Evolutionary conservation across 2,888 invertebrate genomes (phyloP).

Genomic region (Phanerotoma sp.): DNA sequence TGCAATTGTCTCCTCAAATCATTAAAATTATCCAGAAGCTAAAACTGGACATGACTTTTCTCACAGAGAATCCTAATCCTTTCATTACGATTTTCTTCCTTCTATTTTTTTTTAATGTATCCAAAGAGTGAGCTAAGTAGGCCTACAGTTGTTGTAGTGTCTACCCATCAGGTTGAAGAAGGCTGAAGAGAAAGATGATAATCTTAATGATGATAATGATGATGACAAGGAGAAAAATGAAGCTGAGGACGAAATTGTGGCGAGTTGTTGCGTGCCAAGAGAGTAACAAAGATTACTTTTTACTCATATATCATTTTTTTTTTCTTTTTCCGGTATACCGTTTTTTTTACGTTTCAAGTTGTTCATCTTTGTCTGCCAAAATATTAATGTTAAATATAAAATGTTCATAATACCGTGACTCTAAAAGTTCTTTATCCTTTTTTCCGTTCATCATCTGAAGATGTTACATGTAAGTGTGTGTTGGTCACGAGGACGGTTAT

Average conservation of each 20-base stretch:
- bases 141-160: too few relatives aligned
- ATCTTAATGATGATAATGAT: slow-evolving; percentile 26
- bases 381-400: slow-evolving; percentile 1
- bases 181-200: slow-evolving; percentile 33
- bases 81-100: too few relatives aligned
- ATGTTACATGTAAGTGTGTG: too few relatives aligned
- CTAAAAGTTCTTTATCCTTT: too few relatives aligned
- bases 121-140: slow-evolving; percentile 48
- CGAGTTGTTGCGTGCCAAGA: slow-evolving; percentile 14
- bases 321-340: not conserved
- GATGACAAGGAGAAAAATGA: slow-evolving; percentile 11
- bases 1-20: too few relatives aligned
- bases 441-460: not conserved
- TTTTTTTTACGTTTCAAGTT: not conserved
- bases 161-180: slow-evolving; percentile 23
- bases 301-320: not conserved
- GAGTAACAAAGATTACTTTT: slow-evolving; percentile 12
- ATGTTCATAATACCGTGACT: not conserved
- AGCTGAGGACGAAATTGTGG: slow-evolving; percentile 3
- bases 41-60: too few relatives aligned
- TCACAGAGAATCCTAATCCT: too few relatives aligned
- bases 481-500: slow-evolving; percentile 5
- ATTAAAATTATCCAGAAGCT: too few relatives aligned
- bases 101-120: slow-evolving; percentile 44
- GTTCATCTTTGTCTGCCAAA: slow-evolving; percentile 1